Evolutionary conservation across 2,888 invertebrate species (phyloP).

Genomic region (Sphaerophoria taeniata): DNA sequence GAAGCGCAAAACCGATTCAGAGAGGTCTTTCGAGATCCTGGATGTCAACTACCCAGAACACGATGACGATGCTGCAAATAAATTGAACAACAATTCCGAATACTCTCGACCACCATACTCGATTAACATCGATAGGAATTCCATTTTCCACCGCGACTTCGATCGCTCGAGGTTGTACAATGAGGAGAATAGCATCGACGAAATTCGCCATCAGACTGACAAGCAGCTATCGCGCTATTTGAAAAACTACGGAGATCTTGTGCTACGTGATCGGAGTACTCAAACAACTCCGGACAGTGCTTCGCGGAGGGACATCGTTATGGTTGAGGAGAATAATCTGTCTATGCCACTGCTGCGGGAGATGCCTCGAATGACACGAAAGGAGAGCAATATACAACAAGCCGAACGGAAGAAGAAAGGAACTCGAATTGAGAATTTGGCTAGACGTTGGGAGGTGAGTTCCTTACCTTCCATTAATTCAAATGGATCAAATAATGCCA

Average conservation of each 20-base stretch:
- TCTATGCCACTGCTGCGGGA: slow-evolving; percentile 87
- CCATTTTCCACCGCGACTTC: slow-evolving; percentile 79
- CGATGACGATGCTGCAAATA: slow-evolving; percentile 75
- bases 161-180: slow-evolving; percentile 67
- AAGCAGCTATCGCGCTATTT: slow-evolving; percentile 79
- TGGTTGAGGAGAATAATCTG: slow-evolving; percentile 82
- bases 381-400: slow-evolving; percentile 72
- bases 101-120: slow-evolving; percentile 76
- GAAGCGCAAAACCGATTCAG: slow-evolving; percentile 73
- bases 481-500: neutral
- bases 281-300: slow-evolving; percentile 79
- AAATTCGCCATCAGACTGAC: slow-evolving; percentile 79
- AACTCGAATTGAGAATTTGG: slow-evolving; percentile 80
- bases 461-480: neutral
- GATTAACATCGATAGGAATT: slow-evolving; percentile 79
- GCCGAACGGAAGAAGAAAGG: slow-evolving; percentile 62
- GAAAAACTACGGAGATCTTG: slow-evolving; percentile 81
- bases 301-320: slow-evolving; percentile 79
- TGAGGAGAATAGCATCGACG: slow-evolving; percentile 78
- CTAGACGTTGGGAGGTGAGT: slow-evolving; percentile 84
- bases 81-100: slow-evolving; percentile 53
- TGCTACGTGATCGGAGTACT: slow-evolving; percentile 79
- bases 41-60: slow-evolving; percentile 67
- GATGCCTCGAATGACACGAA: slow-evolving; percentile 82
- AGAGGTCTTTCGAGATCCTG: slow-evolving; percentile 75